Evolutionary conservation across 2,888 invertebrate genomes (phyloP).

Genomic region (Pheosia gnoma): DNA sequence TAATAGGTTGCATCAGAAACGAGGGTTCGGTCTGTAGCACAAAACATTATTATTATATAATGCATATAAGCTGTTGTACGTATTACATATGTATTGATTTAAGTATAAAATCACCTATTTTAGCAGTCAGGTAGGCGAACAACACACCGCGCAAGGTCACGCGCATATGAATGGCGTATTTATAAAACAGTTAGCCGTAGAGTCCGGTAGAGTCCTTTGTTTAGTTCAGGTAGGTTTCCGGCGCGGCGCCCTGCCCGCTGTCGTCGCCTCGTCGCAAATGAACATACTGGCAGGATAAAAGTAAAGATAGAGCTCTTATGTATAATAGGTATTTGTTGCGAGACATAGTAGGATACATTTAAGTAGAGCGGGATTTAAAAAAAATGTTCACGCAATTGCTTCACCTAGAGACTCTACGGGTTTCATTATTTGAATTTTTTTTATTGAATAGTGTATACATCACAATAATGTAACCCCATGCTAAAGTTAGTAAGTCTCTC

Average conservation of each 20-base stretch:
- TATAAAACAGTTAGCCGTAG: conserved; percentile 36
- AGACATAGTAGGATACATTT: no score
- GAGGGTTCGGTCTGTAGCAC: no score
- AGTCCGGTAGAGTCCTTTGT: conserved; percentile 32
- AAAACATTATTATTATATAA: no score
- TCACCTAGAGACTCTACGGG: no score
- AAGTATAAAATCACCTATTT: conserved; percentile 1
- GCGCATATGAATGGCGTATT: conserved; percentile 21
- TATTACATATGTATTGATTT: not conserved
- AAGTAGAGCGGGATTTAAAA: no score
- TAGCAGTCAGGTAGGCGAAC: conserved; percentile 2
- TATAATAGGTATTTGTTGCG: not conserved
- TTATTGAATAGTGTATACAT: no score
- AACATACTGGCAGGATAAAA: not conserved
- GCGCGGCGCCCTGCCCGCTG: conserved; percentile 22
- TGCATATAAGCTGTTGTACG: no score
- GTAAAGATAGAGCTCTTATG: not conserved
- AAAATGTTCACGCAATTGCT: no score
- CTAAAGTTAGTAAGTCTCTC: no score
- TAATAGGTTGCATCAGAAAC: no score
- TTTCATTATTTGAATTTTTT: no score
- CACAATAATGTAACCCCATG: no score
- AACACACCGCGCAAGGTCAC: conserved; percentile 8
- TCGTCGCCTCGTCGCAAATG: not conserved
- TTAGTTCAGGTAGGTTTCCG: conserved; percentile 42